phyloP scores from a whole-genome alignment of 2,797 vertebrate species.

The Coluber constrictor region DNA sequence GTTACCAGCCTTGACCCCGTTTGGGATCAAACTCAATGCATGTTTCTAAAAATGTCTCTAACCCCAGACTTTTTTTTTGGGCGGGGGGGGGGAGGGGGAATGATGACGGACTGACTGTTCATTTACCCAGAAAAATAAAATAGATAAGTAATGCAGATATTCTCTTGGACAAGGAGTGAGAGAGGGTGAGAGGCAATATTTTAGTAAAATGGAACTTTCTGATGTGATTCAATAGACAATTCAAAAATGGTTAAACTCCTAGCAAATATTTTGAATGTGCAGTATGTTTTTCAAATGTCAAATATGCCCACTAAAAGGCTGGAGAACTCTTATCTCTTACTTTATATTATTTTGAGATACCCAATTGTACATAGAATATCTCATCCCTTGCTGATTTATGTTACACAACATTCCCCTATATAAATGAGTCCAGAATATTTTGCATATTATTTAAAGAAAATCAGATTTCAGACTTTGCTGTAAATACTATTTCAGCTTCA shows the following conservation, averaged over 20 bases:
- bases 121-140: neutral
- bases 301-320: neutral
- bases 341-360: neutral
- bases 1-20: neutral
- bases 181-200: neutral
- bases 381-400: neutral
- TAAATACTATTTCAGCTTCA: neutral
- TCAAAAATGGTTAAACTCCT: neutral
- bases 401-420: accelerated
- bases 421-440: neutral
- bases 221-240: neutral
- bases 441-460: neutral
- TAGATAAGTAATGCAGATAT: neutral
- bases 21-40: neutral
- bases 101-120: neutral
- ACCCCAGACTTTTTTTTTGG: neutral
- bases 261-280: neutral
- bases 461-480: neutral
- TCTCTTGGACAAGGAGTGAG: neutral
- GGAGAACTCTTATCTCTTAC: neutral
- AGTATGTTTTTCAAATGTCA: neutral
- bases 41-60: neutral
- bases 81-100: neutral
- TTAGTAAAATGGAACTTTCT: neutral
- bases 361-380: neutral